These are phyloP conservation scores for Radopholus similis DNA, from an alignment of 1,140 invertebrate genomes.

Conservation along the genomic window DNA sequence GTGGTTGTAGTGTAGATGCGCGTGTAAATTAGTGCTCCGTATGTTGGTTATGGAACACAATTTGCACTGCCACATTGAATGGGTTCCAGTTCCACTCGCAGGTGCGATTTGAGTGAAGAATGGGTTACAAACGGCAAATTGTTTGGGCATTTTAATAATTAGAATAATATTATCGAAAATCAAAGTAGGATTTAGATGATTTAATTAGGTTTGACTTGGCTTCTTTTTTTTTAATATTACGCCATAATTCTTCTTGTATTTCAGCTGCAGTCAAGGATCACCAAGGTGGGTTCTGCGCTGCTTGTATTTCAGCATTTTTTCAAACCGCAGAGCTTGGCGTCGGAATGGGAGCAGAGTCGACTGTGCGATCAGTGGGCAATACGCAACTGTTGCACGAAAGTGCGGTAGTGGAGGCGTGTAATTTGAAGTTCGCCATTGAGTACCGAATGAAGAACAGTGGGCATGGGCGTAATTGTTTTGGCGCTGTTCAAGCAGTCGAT, in stretches of 20 bases:
- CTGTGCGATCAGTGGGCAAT: conserved; percentile 93
- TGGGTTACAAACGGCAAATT: too few species aligned
- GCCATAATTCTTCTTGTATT: not conserved
- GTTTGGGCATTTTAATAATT: too few species aligned
- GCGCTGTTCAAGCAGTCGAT: not conserved
- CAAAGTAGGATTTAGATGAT: too few species aligned
- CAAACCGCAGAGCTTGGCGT: conserved; percentile 76
- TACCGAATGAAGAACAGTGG: conserved; percentile 88
- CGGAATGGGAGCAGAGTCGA: conserved; percentile 94
- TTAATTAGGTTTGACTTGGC: too few species aligned
- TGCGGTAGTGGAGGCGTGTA: conserved; percentile 93
- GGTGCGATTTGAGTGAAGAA: too few species aligned
- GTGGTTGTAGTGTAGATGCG: too few species aligned
- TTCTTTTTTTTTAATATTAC: too few species aligned
- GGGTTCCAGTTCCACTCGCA: too few species aligned
- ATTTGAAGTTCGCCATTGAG: conserved; percentile 95
- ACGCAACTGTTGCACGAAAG: conserved; percentile 91
- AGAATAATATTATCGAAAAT: too few species aligned
- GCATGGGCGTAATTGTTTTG: not conserved
- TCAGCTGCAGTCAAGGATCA: conserved; percentile 93
- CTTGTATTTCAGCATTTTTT: not conserved
- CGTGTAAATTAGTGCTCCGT: too few species aligned
- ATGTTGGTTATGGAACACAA: too few species aligned
- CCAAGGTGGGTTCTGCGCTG: conserved; percentile 66
- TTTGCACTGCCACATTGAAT: too few species aligned